Percentiles rank a stretch among this genome's conserved stretches.
Evolutionary conservation across 2,888 invertebrate species (phyloP).

Genomic region (Eretmocerus hayati): DNA sequence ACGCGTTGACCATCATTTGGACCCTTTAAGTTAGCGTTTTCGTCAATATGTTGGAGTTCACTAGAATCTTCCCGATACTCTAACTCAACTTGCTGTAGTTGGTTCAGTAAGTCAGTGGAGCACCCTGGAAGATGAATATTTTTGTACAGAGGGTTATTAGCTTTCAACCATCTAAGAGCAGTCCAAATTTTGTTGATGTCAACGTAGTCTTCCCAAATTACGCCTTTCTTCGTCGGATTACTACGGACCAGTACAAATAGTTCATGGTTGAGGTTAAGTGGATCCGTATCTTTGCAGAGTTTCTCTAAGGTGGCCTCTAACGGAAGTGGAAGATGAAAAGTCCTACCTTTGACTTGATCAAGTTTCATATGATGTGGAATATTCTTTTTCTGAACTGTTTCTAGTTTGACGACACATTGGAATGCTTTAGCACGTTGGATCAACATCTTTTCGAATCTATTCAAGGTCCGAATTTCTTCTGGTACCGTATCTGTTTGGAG

Average conservation of each 20-base stretch:
- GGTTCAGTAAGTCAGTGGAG: too few relatives aligned
- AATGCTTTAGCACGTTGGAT: slow-evolving; percentile 37
- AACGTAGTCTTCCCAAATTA: slow-evolving; percentile 20
- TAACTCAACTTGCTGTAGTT: too few relatives aligned
- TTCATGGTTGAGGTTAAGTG: slow-evolving; percentile 31
- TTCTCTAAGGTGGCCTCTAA: slow-evolving; percentile 34
- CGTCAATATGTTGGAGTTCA: too few relatives aligned
- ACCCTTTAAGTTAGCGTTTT: too few relatives aligned
- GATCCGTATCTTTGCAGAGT: slow-evolving; percentile 29
- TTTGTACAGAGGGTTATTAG: slow-evolving; percentile 30
- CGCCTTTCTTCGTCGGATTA: not conserved
- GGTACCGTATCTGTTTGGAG: slow-evolving; percentile 21
- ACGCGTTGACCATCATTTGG: too few relatives aligned
- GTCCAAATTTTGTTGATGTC: slow-evolving; percentile 30
- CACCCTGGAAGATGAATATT: slow-evolving; percentile 29
- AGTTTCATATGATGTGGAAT: slow-evolving; percentile 26
- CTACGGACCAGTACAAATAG: slow-evolving; percentile 32
- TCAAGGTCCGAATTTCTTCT: slow-evolving; percentile 18
- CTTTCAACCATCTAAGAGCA: slow-evolving; percentile 31
- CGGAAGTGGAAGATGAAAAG: slow-evolving; percentile 37
- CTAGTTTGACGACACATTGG: slow-evolving; percentile 33
- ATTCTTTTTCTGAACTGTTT: slow-evolving; percentile 32
- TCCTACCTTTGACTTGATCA: slow-evolving; percentile 18
- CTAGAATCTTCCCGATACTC: too few relatives aligned
- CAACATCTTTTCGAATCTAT: slow-evolving; percentile 29